Percentiles rank a stretch among this genome's conserved stretches.
These are phyloP conservation scores for Drosophila busckii DNA, from an alignment of 1,140 invertebrate species.

Conservation along the genomic window DNA sequence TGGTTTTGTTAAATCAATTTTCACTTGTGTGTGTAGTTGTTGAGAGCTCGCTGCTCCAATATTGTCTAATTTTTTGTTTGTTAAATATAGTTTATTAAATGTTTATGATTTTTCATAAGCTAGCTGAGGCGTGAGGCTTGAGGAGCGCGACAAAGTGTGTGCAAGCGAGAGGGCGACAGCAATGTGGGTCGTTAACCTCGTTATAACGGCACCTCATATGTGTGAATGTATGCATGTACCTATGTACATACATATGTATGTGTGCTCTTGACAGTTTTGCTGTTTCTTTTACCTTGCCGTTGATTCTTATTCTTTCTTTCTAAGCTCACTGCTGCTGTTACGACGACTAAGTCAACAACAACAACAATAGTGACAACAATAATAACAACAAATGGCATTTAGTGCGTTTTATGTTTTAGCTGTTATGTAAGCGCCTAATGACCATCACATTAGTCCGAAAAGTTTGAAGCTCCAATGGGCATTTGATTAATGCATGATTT, in stretches of 20 bases:
- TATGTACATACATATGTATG: conserved; percentile 8
- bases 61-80: conserved; percentile 26
- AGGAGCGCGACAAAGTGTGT: conserved; percentile 11
- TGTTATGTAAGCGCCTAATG: conserved; percentile 49
- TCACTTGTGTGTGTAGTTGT: conserved; percentile 34
- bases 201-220: conserved; percentile 70
- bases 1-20: conserved; percentile 57
- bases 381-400: conserved; percentile 20
- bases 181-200: conserved; percentile 74
- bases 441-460: conserved; percentile 37
- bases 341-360: conserved; percentile 17
- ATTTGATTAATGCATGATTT: conserved; percentile 71
- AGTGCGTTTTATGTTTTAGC: conserved; percentile 27
- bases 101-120: conserved; percentile 43
- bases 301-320: conserved; percentile 56
- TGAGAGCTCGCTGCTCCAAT: conserved; percentile 7
- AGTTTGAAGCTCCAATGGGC: conserved; percentile 53
- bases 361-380: conserved; percentile 17
- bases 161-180: conserved; percentile 8
- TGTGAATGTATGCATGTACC: not conserved
- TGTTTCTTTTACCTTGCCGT: conserved; percentile 40
- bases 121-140: not conserved
- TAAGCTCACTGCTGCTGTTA: conserved; percentile 38
- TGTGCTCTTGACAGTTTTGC: conserved; percentile 69
- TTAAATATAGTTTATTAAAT: conserved; percentile 68